Evolutionary conservation across 2,113 vertebrate species (phyloP).

Genomic region (Sialia sialis): DNA sequence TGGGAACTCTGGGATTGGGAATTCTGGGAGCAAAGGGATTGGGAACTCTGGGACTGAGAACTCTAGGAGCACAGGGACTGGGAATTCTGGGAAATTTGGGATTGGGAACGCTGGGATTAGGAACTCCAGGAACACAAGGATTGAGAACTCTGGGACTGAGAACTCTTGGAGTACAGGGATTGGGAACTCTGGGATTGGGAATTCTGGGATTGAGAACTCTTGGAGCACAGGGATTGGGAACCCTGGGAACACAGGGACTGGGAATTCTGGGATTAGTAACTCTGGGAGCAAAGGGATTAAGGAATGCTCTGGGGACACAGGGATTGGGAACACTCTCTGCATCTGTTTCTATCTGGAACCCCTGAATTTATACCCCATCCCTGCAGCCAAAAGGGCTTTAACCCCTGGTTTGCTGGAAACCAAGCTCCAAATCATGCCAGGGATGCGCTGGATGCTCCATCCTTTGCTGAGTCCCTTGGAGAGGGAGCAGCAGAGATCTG

Average conservation of each 20-base stretch:
- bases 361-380: neutral
- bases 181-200: neutral
- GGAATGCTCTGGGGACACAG: neutral
- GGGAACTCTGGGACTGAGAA: neutral
- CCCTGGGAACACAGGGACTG: neutral
- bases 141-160: neutral
- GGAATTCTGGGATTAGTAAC: neutral
- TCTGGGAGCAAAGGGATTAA: neutral
- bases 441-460: fast-evolving
- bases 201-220: fast-evolving
- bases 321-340: neutral
- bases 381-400: neutral
- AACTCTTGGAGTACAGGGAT: too few relatives aligned
- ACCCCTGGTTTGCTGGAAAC: neutral
- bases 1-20: too few relatives aligned
- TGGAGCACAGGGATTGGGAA: too few relatives aligned
- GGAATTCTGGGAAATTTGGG: neutral
- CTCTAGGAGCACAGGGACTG: neutral
- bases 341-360: neutral
- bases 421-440: fast-evolving
- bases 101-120: neutral
- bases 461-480: neutral
- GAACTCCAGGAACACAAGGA: neutral
- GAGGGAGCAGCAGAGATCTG: neutral
- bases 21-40: neutral